These are phyloP conservation scores for Chlorops oryzae DNA, from an alignment of 1,140 invertebrate genomes.

Conservation along the genomic window DNA sequence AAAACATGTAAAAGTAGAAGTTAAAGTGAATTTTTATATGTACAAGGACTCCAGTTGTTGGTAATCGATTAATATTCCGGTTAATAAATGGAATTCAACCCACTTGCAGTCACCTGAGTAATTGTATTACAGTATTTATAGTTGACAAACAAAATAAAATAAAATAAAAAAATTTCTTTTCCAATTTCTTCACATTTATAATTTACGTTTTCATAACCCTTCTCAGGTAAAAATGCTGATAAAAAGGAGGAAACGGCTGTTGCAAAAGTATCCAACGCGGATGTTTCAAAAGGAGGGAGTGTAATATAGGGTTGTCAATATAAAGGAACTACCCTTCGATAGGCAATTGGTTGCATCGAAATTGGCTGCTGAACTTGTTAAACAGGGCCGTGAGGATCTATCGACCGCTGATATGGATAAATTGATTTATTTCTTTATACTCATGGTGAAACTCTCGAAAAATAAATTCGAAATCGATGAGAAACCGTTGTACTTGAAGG, in stretches of 20 bases:
- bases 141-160: no score
- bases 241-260: background rate
- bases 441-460: conserved; percentile 48
- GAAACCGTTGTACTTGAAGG: conserved; percentile 8
- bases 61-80: no score
- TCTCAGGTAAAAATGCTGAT: background rate
- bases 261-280: conserved; percentile 25
- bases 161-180: background rate
- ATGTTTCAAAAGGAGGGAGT: conserved; percentile 49
- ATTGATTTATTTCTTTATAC: conserved; percentile 68
- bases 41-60: background rate
- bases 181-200: background rate
- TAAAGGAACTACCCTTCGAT: conserved; percentile 31
- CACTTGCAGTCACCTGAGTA: no score
- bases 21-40: background rate
- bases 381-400: conserved; percentile 71
- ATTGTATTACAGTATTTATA: no score
- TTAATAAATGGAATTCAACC: no score
- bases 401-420: conserved; percentile 68
- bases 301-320: background rate
- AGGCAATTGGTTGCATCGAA: conserved; percentile 60
- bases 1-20: conserved; percentile 1
- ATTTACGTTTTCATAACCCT: background rate
- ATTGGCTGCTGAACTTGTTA: conserved; percentile 66
- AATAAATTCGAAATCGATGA: conserved; percentile 13